phyloP scores from a whole-genome alignment of 2,888 invertebrate genomes.

The Heteromyza rotundicornis region DNA sequence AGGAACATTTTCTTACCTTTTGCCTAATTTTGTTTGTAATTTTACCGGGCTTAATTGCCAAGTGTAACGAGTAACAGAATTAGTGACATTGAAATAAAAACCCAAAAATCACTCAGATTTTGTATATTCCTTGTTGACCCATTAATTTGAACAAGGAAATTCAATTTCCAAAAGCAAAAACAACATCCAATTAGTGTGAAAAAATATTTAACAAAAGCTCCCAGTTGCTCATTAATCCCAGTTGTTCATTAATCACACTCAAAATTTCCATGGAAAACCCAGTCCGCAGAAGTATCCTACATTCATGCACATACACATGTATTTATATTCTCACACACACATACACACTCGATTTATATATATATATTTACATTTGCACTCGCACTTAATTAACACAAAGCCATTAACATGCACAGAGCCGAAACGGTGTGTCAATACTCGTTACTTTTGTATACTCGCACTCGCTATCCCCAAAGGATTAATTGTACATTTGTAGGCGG shows the following conservation, averaged over 20 bases:
- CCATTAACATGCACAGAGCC: not conserved
- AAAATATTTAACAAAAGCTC: not conserved
- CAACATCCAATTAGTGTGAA: too few relatives aligned
- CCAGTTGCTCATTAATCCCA: slow-evolving; percentile 8
- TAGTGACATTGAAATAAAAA: too few relatives aligned
- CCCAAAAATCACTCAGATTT: too few relatives aligned
- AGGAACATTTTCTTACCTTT: too few relatives aligned
- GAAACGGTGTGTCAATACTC: not conserved
- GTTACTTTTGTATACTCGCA: not conserved
- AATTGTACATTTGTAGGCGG: too few relatives aligned
- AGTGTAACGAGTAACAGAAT: too few relatives aligned
- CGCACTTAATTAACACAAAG: slow-evolving; percentile 19
- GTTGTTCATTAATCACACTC: too few relatives aligned
- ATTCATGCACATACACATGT: not conserved
- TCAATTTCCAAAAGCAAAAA: too few relatives aligned
- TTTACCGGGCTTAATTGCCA: too few relatives aligned
- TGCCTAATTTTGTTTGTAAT: too few relatives aligned
- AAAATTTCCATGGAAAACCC: not conserved
- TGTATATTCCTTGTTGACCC: slow-evolving; percentile 35
- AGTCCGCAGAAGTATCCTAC: too few relatives aligned
- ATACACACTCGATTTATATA: not conserved
- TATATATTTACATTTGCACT: slow-evolving; percentile 6
- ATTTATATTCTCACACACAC: slow-evolving; percentile 9
- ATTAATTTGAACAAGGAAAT: slow-evolving; percentile 28
- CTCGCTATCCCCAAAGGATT: too few relatives aligned